These are phyloP conservation scores for Micromys minutus DNA, from an alignment of 2,113 vertebrate species.

Conservation along the genomic window DNA sequence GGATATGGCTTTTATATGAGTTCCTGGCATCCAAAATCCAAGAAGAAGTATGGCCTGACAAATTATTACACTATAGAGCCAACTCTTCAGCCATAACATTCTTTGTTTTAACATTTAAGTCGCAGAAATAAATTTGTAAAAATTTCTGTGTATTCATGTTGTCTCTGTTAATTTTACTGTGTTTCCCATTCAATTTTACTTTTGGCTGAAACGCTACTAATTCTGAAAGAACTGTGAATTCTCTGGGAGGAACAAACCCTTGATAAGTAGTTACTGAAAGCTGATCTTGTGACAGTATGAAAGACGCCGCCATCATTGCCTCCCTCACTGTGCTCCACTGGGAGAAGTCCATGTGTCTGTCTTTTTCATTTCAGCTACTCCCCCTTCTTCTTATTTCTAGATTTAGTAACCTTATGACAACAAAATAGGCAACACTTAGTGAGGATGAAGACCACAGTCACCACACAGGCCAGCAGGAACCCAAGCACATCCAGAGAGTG, in stretches of 20 bases:
- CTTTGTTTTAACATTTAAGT: not conserved
- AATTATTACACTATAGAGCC: not conserved
- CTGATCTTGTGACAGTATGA: not conserved
- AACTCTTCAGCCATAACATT: not conserved
- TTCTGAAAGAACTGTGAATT: no score
- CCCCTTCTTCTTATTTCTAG: slow-evolving; percentile 76
- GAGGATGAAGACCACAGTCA: slow-evolving; percentile 75
- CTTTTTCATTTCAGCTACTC: slow-evolving; percentile 67
- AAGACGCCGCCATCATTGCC: accelerated
- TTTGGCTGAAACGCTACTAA: not conserved
- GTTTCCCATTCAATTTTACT: not conserved
- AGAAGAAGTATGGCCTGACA: not conserved
- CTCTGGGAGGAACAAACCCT: no score
- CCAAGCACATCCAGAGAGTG: slow-evolving; percentile 89
- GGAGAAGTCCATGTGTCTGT: not conserved
- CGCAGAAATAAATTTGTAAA: not conserved
- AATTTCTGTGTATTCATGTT: not conserved
- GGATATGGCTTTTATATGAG: not conserved
- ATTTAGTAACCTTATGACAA: slow-evolving; percentile 76
- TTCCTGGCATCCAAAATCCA: not conserved
- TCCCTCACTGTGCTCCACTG: not conserved
- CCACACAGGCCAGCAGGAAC: slow-evolving; percentile 82
- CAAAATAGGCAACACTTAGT: slow-evolving; percentile 85
- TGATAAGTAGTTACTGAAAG: no score
- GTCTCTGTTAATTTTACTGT: not conserved